Evolutionary conservation across 2,888 invertebrate species (phyloP).

Genomic region (Acronicta leporina): DNA sequence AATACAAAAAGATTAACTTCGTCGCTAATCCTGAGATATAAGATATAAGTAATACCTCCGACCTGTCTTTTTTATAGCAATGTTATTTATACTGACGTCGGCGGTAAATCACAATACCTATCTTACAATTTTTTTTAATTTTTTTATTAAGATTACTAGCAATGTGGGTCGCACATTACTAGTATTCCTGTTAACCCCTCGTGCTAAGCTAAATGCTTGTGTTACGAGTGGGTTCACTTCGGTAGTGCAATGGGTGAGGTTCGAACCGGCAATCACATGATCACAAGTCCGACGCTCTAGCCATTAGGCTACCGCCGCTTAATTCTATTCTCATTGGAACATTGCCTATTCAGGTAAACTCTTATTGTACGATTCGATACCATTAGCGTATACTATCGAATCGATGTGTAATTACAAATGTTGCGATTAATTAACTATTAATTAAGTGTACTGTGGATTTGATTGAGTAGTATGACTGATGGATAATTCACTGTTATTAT

Average conservation of each 20-base stretch:
- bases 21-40: slow-evolving; percentile 59
- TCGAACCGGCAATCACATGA: no score
- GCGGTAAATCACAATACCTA: slow-evolving; percentile 51
- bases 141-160: no score
- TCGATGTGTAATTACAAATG: slow-evolving; percentile 36
- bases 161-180: no score
- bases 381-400: slow-evolving; percentile 16
- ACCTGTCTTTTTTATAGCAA: slow-evolving; percentile 57
- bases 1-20: slow-evolving; percentile 51
- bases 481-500: slow-evolving; percentile 13
- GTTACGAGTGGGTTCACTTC: no score
- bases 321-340: slow-evolving; percentile 35
- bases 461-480: slow-evolving; percentile 24
- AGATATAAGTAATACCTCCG: slow-evolving; percentile 59
- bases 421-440: slow-evolving; percentile 35
- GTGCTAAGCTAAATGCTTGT: no score
- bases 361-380: slow-evolving; percentile 23
- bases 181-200: no score
- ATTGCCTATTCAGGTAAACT: slow-evolving; percentile 36
- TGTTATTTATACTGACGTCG: slow-evolving; percentile 58
- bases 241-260: no score
- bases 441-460: slow-evolving; percentile 26
- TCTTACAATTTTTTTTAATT: no score
- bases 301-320: no score
- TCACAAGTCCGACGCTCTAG: no score